Evolutionary conservation across 2,797 vertebrate species (phyloP).

Genomic region (Sphenodon punctatus): DNA sequence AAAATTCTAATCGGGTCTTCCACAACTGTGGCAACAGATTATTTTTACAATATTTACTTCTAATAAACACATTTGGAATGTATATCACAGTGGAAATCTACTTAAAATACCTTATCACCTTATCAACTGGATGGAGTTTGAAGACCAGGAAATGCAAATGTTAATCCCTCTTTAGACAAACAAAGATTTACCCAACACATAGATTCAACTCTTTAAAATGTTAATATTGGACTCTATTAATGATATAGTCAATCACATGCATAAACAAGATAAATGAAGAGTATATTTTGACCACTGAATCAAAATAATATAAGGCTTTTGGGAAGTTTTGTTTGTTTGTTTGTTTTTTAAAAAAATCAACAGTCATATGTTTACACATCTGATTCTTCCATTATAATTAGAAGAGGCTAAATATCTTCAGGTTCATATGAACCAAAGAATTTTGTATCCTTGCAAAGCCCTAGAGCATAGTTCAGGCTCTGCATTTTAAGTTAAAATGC

Average conservation of each 20-base stretch:
- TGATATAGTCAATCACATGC: conserved; percentile 45
- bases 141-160: conserved; percentile 55
- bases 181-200: conserved; percentile 56
- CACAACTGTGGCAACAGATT: conserved; percentile 72
- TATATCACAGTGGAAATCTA: conserved; percentile 55
- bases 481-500: conserved; percentile 67
- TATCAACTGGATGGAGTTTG: conserved; percentile 55
- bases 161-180: conserved; percentile 63
- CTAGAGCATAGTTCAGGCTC: conserved; percentile 63
- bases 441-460: conserved; percentile 69
- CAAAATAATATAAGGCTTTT: conserved; percentile 55
- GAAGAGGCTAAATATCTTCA: conserved; percentile 65
- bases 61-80: conserved; percentile 45
- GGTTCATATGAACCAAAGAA: conserved; percentile 65
- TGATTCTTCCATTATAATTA: conserved; percentile 62
- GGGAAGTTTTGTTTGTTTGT: conserved; percentile 58
- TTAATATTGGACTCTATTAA: conserved; percentile 56
- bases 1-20: conserved; percentile 89
- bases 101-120: conserved; percentile 65
- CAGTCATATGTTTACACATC: conserved; percentile 14
- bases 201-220: conserved; percentile 66
- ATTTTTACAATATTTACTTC: conserved; percentile 71
- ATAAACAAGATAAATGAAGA: conserved; percentile 47
- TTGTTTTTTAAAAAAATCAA: conserved; percentile 49
- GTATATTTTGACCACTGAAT: conserved; percentile 27